These are phyloP conservation scores for Cheilosia scutellata DNA, from an alignment of 2,888 invertebrate species.

Conservation along the genomic window DNA sequence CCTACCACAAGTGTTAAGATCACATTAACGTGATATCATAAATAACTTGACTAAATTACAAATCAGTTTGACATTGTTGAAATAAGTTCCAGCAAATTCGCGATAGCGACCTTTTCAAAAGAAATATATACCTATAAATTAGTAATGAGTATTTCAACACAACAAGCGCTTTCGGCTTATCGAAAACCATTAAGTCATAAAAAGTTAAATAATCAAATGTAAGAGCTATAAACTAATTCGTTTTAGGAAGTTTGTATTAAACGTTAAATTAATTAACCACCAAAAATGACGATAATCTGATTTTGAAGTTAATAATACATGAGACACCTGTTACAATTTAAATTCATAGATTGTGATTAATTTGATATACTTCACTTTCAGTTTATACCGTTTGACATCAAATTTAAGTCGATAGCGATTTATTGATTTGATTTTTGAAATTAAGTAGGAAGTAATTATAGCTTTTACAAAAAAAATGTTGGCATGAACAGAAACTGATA, in stretches of 20 bases:
- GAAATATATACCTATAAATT: neutral
- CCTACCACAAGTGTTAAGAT: neutral
- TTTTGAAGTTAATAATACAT: neutral
- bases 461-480: too few relatives aligned
- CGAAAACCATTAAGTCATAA: slow-evolving; percentile 6
- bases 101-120: neutral
- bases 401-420: neutral
- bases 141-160: neutral
- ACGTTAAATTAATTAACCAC: neutral
- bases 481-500: too few relatives aligned
- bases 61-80: neutral
- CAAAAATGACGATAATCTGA: neutral
- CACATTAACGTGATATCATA: neutral
- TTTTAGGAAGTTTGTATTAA: slow-evolving; percentile 20
- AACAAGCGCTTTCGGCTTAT: slow-evolving; percentile 12
- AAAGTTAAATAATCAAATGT: slow-evolving; percentile 3
- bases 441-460: too few relatives aligned
- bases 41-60: slow-evolving; percentile 6
- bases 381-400: neutral
- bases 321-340: neutral
- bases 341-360: slow-evolving; percentile 22
- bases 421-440: too few relatives aligned
- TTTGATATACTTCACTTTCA: neutral
- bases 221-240: slow-evolving; percentile 15
- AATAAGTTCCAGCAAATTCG: neutral